Base-by-base conservation (phyloP, 2,888 invertebrate genomes). In the Camponotus fellah region DNA sequence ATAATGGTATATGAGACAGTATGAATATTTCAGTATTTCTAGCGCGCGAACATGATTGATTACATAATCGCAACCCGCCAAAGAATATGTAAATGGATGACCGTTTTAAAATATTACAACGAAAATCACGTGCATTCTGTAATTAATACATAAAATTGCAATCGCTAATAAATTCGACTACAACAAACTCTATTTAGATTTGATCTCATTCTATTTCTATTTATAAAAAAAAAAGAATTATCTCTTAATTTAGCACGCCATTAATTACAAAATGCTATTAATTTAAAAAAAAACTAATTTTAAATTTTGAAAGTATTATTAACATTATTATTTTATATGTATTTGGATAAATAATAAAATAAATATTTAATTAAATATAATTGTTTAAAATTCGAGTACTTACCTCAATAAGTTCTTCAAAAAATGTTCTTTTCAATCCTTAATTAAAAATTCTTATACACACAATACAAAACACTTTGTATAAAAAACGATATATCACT, bases 121-220 rank as follows among this genome's bases (percentile, higher is more conserved):
- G 26, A 26, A 56, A 40, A 6, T 40, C 26, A 53, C 26, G 21
- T 26, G 46, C n/a, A 56, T 10, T 12, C 3, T 32, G 58, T 77
- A 62, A 46, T 43, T 62, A 46, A 71, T 3, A 60, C 8, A 66
- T n/a, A n/a, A n/a, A 46, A 40, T 17, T 34, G 17, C 56, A 68
- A 77, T 64, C 34, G 12, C 8, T 49, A 74, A 64, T 64, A 62
- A 43, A 77, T 14, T 4, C 62, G 40, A 68, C 9, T 68, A 26
- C 49, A 21, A 26, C 69, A 49, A 14, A 9, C 14, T 58, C 14
- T 53, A 37, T 37, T 58, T 14, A 43, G 53, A 6, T 64, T 43
- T 71, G 56, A 77, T 56, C 17, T 56, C 43, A 66, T 64, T 82
- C 75, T 84, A 80, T 60, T 79, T 82, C 49, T 64, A 82, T 68